Evolutionary conservation across 1,140 invertebrate genomes (phyloP), one percentile per base, ranked within the genome.

Genomic region (Stegodyphus mimosarum): DNA sequence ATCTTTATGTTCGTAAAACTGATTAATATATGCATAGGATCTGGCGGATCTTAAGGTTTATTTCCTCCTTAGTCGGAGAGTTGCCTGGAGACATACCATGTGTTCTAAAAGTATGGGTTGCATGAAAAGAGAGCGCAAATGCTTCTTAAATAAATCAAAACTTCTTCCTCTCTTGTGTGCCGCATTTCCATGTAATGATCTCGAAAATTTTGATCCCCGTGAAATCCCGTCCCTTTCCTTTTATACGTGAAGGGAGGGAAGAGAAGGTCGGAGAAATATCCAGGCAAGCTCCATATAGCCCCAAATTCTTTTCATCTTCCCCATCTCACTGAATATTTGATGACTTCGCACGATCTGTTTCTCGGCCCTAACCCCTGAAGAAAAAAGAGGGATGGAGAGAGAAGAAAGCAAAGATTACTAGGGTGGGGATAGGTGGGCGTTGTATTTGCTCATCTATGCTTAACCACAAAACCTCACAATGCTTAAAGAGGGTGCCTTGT

Each of bases 121-220:
- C 33, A 33, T 3, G 33, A 33, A 33, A 33, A 33, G 33, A 33
- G 33, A 33, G 33, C 33, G 33, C 1, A 33, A 33, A 33, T 33
- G 33, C 33, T 72, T 64, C 67, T 50, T 73, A 66, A 83, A 83
- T 83, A 83, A 83, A 83, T 83, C 70, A 83, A 83, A 74, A 83
- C 79, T 73, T 83, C 60, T 72, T 73, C 55, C 67, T 48, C 72
- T 48, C 67, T 60, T 52, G 33, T 52, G 6, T 15, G 74, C 79
- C 79, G 17, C 79, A 83, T 83, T 73, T 73, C 79, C 79, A 83
- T 83, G 79, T 73, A 73, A 83, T 83, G 60, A 73, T 74, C 79
- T 74, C 79, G 53, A 73, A 83, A 52, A 73, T 66, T 81, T 50
- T 60, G 63, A 64, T 66, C 70, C 79, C 70, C 70, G 51, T 71